Percentiles rank a stretch among this genome's conserved stretches.
Conservation (phyloP, 2,797 vertebrate genomes). For the Craterocephalus amniculus region DNA sequence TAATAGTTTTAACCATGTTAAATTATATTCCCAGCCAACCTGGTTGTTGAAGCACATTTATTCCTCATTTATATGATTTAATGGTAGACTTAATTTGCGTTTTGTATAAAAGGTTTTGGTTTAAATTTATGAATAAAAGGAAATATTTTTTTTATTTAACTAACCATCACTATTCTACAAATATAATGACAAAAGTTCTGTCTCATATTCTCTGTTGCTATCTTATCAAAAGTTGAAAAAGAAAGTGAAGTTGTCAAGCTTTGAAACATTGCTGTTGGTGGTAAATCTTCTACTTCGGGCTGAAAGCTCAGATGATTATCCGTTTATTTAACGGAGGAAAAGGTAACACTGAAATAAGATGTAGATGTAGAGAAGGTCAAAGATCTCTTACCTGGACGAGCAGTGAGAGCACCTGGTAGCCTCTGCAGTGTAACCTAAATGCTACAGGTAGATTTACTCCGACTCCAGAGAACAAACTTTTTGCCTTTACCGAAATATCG, state of each 20-base stretch:
- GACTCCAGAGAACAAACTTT: neutral
- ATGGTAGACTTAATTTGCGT: neutral
- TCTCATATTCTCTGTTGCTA: neutral
- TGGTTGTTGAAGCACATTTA: neutral
- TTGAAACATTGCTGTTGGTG: too few relatives aligned
- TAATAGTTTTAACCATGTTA: neutral
- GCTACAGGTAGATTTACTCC: conserved; percentile 5
- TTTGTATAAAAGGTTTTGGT: too few relatives aligned
- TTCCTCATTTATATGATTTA: neutral
- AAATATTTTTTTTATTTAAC: too few relatives aligned
- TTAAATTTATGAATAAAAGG: too few relatives aligned
- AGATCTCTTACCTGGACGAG: conserved; percentile 43
- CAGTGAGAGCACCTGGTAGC: neutral
- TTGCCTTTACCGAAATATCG: too few relatives aligned
- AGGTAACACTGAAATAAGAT: neutral
- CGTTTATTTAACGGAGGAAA: neutral
- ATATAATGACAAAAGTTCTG: neutral
- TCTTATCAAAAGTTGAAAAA: neutral
- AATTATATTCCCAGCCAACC: neutral
- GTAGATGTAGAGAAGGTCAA: neutral
- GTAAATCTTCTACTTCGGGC: too few relatives aligned
- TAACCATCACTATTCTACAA: neutral
- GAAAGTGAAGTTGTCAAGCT: neutral
- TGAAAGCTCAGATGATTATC: too few relatives aligned
- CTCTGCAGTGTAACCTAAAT: conserved; percentile 33